Evolutionary conservation across 2,797 vertebrate genomes (phyloP).

Genomic region (Carcharodon carcharias): DNA sequence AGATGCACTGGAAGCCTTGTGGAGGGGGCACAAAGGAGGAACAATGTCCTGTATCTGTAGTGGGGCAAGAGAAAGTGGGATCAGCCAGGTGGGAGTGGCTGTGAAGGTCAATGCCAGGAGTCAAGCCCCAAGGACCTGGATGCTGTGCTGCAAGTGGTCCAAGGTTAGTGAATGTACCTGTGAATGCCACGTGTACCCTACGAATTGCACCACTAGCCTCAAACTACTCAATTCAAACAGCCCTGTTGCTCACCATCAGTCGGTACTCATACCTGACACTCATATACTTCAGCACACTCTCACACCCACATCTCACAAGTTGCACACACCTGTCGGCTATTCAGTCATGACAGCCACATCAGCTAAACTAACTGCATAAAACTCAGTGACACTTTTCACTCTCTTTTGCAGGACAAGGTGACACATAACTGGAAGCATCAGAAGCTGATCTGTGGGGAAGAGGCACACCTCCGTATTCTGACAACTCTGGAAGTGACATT

Average conservation of each 20-base stretch:
- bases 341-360: background rate
- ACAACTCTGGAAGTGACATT: too few species aligned
- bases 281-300: background rate
- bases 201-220: background rate
- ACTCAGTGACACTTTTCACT: background rate
- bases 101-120: background rate
- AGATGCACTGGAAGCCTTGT: too few species aligned
- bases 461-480: background rate
- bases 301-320: background rate
- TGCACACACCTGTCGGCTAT: background rate
- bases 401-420: background rate
- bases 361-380: background rate
- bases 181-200: background rate
- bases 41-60: too few species aligned
- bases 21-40: too few species aligned
- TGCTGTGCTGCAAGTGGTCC: background rate
- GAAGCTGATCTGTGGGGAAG: background rate
- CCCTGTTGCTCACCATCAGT: background rate
- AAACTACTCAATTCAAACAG: background rate
- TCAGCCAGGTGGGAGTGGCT: background rate
- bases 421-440: background rate
- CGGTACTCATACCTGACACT: background rate
- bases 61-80: background rate
- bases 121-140: background rate
- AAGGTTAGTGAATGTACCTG: background rate